Conservation (phyloP, 1,140 invertebrate species). For the Ectropis grisescens region DNA sequence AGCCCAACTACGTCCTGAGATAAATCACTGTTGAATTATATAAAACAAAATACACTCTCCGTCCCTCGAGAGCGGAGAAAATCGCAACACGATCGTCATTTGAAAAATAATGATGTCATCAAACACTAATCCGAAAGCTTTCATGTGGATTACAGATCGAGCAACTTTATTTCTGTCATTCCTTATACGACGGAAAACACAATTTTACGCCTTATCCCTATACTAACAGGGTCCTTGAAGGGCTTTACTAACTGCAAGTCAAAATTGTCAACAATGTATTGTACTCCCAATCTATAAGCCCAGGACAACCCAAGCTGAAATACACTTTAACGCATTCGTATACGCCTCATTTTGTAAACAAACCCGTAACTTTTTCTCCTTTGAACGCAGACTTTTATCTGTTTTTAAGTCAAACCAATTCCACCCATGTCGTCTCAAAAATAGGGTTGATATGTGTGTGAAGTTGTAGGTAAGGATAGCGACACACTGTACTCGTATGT, state of each 20-base stretch:
- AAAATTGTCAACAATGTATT: too few species aligned
- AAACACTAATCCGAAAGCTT: conserved; percentile 69
- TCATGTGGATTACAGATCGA: conserved; percentile 58
- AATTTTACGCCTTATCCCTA: conserved; percentile 23
- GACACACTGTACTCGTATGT: too few species aligned
- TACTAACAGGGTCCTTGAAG: conserved; percentile 5
- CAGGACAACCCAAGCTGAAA: too few species aligned
- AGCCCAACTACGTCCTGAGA: conserved; percentile 27
- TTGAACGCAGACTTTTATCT: too few species aligned
- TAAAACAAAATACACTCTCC: conserved; percentile 26
- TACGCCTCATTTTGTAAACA: too few species aligned
- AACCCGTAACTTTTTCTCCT: too few species aligned
- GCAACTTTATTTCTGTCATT: conserved; percentile 4
- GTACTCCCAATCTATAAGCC: too few species aligned
- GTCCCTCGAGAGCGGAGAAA: conserved; percentile 32
- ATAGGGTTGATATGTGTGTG: too few species aligned
- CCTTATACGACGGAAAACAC: not conserved
- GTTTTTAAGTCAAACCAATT: too few species aligned
- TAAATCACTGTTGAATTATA: conserved; percentile 46
- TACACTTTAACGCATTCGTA: conserved; percentile 6
- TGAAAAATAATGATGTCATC: conserved; percentile 67
- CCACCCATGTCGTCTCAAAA: too few species aligned
- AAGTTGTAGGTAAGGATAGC: too few species aligned
- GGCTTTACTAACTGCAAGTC: too few species aligned
- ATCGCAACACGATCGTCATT: conserved; percentile 62